Evolutionary conservation across 2,888 invertebrate genomes (phyloP), one percentile per base, ranked within the genome.

Genomic region (Drosophila heteroneura): DNA sequence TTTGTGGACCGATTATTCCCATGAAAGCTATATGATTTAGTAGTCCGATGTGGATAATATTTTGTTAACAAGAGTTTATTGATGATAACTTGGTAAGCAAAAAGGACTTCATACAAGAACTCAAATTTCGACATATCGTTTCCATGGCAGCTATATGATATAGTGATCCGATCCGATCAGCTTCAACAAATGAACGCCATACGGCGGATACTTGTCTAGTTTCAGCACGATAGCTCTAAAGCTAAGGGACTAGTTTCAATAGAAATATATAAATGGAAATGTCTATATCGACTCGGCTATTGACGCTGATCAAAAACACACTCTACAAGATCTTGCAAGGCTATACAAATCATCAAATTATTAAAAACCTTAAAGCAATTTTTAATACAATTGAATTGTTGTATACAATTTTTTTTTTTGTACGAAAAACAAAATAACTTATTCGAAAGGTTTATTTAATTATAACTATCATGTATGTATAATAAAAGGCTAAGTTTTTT

Each of bases 361-460:
- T 22, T 14, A 14, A 22, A 6, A 44, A 6, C 3, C 41, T 12
- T 12, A n/a, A 6, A 0, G 5, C 5, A 22, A 22, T 1, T 1
- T 12, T 44, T 22, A 6, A 12, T 1, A n/a, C 5, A 12, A n/a
- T 22, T 44, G 1, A 3, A 7, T 44, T 22, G 22, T 4, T 6
- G 22, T 4, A 41, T 4, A n/a, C 1, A 0, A 4, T n/a, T 9
- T n/a, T n/a, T 39, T 0, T 9, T 39, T 39, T 9, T 3, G 0
- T 9, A 41, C 4, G 7, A n/a, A n/a, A 9, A 39, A n/a, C 3
- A 9, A 39, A n/a, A 10, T 9, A 41, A 9, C 1, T 41, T 41
- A 41, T 41, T 41, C n/a, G n/a, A 41, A 41, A n/a, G 0, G 19
- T 41, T n/a, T n/a, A 10, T 10, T n/a, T n/a, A n/a, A 4, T 4